Evolutionary conservation across 2,113 vertebrate species (phyloP).

Genomic region (Muntiacus muntjak): DNA sequence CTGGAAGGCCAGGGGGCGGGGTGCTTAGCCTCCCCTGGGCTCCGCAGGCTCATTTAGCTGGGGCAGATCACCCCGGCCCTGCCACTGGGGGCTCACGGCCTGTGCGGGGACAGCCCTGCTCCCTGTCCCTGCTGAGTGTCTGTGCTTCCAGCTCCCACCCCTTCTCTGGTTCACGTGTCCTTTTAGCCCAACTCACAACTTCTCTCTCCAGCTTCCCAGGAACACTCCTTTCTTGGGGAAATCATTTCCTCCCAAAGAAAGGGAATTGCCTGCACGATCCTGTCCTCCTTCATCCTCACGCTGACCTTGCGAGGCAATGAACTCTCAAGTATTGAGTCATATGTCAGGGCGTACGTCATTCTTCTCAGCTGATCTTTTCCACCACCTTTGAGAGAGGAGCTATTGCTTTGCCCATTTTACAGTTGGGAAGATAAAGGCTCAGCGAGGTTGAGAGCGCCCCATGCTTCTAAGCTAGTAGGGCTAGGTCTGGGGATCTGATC

Average conservation of each 20-base stretch:
- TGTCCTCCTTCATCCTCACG: background rate
- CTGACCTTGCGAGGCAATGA: background rate
- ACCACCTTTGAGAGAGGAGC: no score
- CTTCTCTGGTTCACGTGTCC: fast-evolving
- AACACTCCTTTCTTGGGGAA: background rate
- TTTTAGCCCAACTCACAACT: background rate
- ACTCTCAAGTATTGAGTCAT: background rate
- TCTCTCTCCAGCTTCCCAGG: background rate
- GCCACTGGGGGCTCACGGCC: background rate
- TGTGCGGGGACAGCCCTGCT: background rate
- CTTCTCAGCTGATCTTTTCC: background rate
- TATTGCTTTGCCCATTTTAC: background rate
- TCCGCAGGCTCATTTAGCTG: fast-evolving
- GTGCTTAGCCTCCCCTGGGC: background rate
- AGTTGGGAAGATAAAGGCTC: background rate
- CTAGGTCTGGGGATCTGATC: background rate
- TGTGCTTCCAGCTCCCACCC: background rate
- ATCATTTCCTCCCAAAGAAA: background rate
- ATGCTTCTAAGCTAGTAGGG: background rate
- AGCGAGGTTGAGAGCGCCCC: background rate
- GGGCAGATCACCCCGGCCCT: background rate
- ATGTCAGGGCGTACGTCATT: fast-evolving
- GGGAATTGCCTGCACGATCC: no score
- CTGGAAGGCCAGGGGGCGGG: background rate
- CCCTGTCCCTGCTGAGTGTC: background rate